Conservation (phyloP, 2,888 invertebrate species). For the Synanthedon vespiformis region DNA sequence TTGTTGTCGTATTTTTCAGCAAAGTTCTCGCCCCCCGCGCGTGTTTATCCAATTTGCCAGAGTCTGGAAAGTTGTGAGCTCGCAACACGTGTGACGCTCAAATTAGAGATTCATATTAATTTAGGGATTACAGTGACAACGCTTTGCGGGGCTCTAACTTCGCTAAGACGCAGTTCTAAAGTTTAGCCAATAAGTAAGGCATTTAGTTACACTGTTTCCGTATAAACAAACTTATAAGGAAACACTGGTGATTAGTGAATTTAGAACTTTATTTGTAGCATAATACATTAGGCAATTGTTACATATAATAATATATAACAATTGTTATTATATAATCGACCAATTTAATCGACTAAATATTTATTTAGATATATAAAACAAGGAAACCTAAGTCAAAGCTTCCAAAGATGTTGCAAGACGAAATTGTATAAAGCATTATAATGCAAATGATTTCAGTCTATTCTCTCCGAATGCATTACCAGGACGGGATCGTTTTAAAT, state of each 20-base stretch:
- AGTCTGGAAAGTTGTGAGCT: slow-evolving; percentile 68
- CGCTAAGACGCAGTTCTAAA: slow-evolving; percentile 23
- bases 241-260: not conserved
- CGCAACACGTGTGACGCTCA: slow-evolving; percentile 64
- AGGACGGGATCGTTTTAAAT: slow-evolving; percentile 24
- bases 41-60: slow-evolving; percentile 68
- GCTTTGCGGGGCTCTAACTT: slow-evolving; percentile 29
- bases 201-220: slow-evolving; percentile 12
- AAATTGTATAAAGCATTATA: too few species aligned
- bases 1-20: too few species aligned
- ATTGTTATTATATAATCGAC: too few species aligned
- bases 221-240: slow-evolving; percentile 5
- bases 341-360: not conserved
- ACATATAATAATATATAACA: too few species aligned
- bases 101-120: slow-evolving; percentile 71
- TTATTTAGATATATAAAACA: not conserved
- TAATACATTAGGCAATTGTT: too few species aligned
- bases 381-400: slow-evolving; percentile 3
- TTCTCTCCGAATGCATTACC: slow-evolving; percentile 2
- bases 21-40: slow-evolving; percentile 23
- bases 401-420: slow-evolving; percentile 10
- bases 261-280: too few species aligned
- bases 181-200: slow-evolving; percentile 26
- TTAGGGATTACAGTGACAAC: slow-evolving; percentile 52
- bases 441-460: not conserved